Base-by-base conservation (phyloP, 2,113 vertebrate genomes). In the Lampris megalopsis region DNA sequence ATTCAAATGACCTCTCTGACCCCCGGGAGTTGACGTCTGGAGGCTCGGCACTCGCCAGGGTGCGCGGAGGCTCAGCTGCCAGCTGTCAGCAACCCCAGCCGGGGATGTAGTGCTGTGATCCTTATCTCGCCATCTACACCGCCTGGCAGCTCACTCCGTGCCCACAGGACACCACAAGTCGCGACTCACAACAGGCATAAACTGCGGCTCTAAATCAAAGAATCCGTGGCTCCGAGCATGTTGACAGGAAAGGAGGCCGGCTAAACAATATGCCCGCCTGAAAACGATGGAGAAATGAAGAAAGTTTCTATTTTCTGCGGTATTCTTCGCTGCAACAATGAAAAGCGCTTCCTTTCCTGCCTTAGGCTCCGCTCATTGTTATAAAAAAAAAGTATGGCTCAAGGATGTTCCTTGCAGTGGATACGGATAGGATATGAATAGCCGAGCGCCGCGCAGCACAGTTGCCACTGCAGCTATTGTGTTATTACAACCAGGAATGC, bases 81-180 rank as follows among this genome's bases (percentile, higher is more conserved):
- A 62, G 50, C 77, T 40, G 68, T 68, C 73, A 74, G 57, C 37
- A 47, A 86, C 67, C 63, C 63, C 67, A 75, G 75, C 81, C 71
- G 54, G 78, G 76, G 71, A 66, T 77, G 74, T 75, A 63, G 73
- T 42, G 64, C 73, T 85, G 83, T 80, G 80, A 89, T 85, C 70
- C 40, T 77, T 85, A 85, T 90, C 90, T 87, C 74, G 57, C 9
- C 81, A 76, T 80, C 85, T 79, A 80, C 63, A 65, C 63, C 65
- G 65, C 64, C 62, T 66, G 35, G 42, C 75, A 79, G 75, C 86
- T 89, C 82, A 82, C 73, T 69, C n/a, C 47, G 13, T 85, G 85
- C 83, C 86, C 85, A 89, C 83, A 87, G 88, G 77, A 89, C 77
- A 73, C 82, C 77, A 73, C 45, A 66, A 68, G 38, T 61, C 72